Evolutionary conservation across 2,888 invertebrate species (phyloP), one percentile per base, ranked within the genome.

Genomic region (Acanthococcus lagerstroemiae): DNA sequence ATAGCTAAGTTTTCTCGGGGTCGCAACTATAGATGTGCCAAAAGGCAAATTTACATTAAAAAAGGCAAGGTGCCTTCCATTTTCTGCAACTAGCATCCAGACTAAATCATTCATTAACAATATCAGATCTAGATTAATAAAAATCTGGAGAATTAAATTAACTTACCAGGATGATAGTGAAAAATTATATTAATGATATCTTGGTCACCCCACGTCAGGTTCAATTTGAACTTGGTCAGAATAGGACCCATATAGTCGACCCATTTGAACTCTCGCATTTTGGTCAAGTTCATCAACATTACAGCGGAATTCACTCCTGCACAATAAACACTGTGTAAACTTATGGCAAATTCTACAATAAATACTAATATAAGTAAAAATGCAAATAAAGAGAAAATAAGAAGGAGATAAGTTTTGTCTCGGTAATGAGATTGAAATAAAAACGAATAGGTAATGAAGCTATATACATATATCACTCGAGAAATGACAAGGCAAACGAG

Each of bases 151-250:
- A 50, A 55, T 45, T 46, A 24, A 52, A 55, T 56, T 26, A 21
- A 70, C 71, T 72, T 75, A 84, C 84, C 84, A 72, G 90, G 86
- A 79, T 88, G 85, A 75, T 84, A 87, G 76, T 89, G 87, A 74
- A 93, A 91, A 74, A 90, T 87, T 73, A 93, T 90, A 74, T 93
- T 94, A 72, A 93, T 88, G 72, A 93, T 85, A 79, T 95, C 95
- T 79, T 96, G 95, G 78, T 96, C 96, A n/a, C 95, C 95, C 92
- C 93, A 96, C 0, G 92, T 92, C 68, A 95, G 90, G 73, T 88
- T 84, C 15, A 87, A 75, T 74, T 86, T 87, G 78, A 90, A 95
- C 74, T 89, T 85, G 70, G 87, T 83, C 77, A 90, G 88, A 71
- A 93, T 87, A 3, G 90, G 88, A 69, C 87, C 81, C 26, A 95